Percentiles rank a stretch among this genome's conserved stretches.
These are phyloP conservation scores for Coptodon rendalli DNA, from an alignment of 2,113 vertebrate species.

Conservation along the genomic window DNA sequence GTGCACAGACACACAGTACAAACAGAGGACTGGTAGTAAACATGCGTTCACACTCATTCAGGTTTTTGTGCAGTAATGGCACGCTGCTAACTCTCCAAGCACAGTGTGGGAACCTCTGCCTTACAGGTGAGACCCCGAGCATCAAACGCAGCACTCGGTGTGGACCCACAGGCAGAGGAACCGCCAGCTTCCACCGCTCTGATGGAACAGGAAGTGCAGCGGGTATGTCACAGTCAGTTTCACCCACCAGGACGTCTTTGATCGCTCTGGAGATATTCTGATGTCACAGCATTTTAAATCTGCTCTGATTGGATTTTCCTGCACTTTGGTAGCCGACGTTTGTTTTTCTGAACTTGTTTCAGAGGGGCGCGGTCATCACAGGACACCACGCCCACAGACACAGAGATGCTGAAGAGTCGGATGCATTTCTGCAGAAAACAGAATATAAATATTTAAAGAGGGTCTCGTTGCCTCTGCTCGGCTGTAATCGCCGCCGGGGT, in stretches of 20 bases:
- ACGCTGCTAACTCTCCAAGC: too few relatives aligned
- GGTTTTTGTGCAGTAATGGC: too few relatives aligned
- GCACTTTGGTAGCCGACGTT: rapidly evolving
- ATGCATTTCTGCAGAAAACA: not conserved
- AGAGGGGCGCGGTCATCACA: not conserved
- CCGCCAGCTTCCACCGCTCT: not conserved
- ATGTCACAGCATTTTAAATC: not conserved
- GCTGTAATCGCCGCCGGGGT: not conserved
- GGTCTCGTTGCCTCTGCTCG: not conserved
- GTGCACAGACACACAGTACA: not conserved
- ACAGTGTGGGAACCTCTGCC: too few relatives aligned
- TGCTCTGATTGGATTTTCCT: not conserved
- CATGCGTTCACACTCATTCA: not conserved
- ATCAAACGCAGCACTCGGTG: too few relatives aligned
- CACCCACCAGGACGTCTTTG: not conserved
- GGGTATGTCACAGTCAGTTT: rapidly evolving
- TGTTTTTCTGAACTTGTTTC: not conserved
- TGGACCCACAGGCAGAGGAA: too few relatives aligned
- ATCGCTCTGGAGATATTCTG: not conserved
- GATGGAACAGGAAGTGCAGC: not conserved
- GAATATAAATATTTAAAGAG: not conserved
- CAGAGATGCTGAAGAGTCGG: not conserved
- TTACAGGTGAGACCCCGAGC: too few relatives aligned
- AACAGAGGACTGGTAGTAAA: not conserved
- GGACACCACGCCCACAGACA: not conserved